Evolutionary conservation across 2,113 vertebrate genomes (phyloP).

Genomic region (Dermatemys mawii): DNA sequence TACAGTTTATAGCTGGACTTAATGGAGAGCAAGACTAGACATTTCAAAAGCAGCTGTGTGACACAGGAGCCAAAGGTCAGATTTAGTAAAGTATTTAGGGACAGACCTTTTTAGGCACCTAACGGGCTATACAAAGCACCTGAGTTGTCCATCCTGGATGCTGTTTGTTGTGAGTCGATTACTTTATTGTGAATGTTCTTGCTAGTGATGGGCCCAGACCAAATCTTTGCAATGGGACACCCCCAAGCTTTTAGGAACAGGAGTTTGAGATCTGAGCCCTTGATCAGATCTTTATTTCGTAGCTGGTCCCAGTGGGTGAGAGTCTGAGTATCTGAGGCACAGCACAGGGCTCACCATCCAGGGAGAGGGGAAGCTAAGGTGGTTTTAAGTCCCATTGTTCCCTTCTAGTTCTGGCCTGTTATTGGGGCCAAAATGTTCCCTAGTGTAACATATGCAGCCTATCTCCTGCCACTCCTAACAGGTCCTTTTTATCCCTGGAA

Average conservation of each 20-base stretch:
- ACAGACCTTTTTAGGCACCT: background rate
- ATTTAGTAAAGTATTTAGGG: background rate
- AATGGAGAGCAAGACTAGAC: background rate
- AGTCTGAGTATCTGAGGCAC: background rate
- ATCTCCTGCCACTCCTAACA: background rate
- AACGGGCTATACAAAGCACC: background rate
- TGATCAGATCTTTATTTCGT: background rate
- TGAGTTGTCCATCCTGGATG: background rate
- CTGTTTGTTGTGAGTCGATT: constrained; percentile 18
- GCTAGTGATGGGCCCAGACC: constrained; percentile 5
- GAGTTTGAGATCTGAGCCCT: background rate
- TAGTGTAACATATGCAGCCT: background rate
- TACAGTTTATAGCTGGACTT: background rate
- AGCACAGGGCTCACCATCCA: background rate
- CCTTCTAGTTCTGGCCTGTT: background rate
- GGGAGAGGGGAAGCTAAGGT: background rate
- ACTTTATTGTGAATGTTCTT: background rate
- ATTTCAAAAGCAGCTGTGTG: background rate
- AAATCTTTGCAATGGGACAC: background rate
- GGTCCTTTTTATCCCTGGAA: background rate
- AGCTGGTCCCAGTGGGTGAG: background rate
- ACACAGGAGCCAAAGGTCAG: background rate
- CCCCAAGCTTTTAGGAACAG: background rate
- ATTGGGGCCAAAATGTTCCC: background rate
- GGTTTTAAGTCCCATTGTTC: background rate